Evolutionary conservation across 2,797 vertebrate species (phyloP), one percentile per base, ranked within the genome.

Genomic region (Lutjanus argentimaculatus): DNA sequence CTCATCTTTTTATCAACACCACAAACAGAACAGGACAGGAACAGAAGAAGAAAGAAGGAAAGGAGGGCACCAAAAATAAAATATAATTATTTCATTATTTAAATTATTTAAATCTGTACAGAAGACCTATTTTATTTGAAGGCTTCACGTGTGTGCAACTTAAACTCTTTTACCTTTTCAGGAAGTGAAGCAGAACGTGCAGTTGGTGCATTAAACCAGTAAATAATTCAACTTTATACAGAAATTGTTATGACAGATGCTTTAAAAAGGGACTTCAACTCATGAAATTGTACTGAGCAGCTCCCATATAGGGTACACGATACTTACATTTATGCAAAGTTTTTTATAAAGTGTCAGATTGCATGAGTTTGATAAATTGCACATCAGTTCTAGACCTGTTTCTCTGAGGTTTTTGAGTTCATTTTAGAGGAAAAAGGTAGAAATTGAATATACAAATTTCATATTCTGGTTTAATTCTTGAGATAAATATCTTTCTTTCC

Each of bases 1-100:
- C 59, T 77, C 59, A 57, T 85, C 67, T 73, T 58, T 49, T 78
- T 56, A 14, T 69, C 46, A 55, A 16, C 42, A 21, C 62, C 59
- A 67, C 17, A 42, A 71, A 45, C 11, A 17, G 22, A 52, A 45
- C 36, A 56, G 17, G 8, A 8, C 16, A 63, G 25, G 25, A 81
- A 7, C n/a, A 21, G 8, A 43, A 17, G 25, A 14, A 45, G n/a
- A 21, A 42, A 12, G 1, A 40, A 8, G 15, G 11, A 15, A 15
- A 21, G 43, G 11, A 59, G 17, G 1, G 45, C 16, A 12, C 30
- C 42, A 52, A 65, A 46, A 71, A 14, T 14, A 65, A 46, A 71
- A 14, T 14, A 16, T 0, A 0, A 6, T 55, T 40, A 43, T 70
- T 64, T 30, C 36, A 25, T 3, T 72, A 19, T 56, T 43, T 45